Evolutionary conservation across 1,140 invertebrate species (phyloP), one percentile per base, ranked within the genome.

Genomic region (Listronotus bonariensis): DNA sequence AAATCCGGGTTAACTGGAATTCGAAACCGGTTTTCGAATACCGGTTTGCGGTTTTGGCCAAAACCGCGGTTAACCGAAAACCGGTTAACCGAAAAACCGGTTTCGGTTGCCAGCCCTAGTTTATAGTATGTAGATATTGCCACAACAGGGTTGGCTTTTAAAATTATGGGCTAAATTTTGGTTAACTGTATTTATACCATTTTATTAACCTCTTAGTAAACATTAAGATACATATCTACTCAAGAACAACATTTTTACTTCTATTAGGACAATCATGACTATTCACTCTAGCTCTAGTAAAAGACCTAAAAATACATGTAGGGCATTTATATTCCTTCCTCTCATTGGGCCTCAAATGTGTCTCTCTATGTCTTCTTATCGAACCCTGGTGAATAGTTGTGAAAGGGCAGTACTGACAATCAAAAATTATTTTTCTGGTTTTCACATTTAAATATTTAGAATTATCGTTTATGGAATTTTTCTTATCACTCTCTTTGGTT

Each of bases 281-380:
- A 20, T 48, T 48, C 10, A 48, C 45, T 20, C 45, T 15, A 11
- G 45, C 45, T 10, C 45, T 48, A 3, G 45, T 48, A 48, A 26
- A 48, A 7, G 45, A 48, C 18, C 45, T 15, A 26, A 48, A 48
- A 8, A 48, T 20, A 10, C 45, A 48, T 0, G 45, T 48, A 11
- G 45, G 45, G 18, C 45, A 48, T 26, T 48, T 48, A 20, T 18
- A 48, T 12, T 48, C 45, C 12, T 48, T 48, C 12, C 45, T 48
- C 15, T 48, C 45, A 5, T 9, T 48, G 0, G 45, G 45, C 7
- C 12, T 48, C 15, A 48, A 20, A 20, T 48, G 45, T 11, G 45
- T 48, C 7, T 48, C 45, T 20, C 18, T 18, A 20, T 48, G 45
- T 20, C 45, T 48, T 26, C 45, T 18, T 11, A 48, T 20, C 4